These are phyloP conservation scores for Ceratitis capitata DNA, from an alignment of 1,140 invertebrate species.

Conservation along the genomic window DNA sequence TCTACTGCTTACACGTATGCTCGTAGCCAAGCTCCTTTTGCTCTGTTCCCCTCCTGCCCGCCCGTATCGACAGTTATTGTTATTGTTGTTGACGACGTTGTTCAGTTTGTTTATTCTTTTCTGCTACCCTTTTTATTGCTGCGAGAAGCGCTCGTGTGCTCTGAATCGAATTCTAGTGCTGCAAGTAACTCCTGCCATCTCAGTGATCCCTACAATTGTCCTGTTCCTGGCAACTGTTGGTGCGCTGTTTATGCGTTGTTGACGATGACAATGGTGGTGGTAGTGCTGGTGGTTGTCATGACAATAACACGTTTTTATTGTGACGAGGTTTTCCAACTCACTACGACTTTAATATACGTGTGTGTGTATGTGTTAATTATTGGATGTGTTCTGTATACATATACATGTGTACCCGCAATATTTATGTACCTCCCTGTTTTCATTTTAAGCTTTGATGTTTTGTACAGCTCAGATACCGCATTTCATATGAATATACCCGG, in stretches of 20 bases:
- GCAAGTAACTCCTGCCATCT: not conserved
- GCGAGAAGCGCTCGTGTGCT: not conserved
- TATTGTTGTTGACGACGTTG: not conserved
- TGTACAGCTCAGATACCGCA: no score
- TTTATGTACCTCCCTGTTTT: not conserved
- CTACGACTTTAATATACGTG: not conserved
- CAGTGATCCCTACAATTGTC: not conserved
- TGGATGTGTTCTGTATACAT: not conserved
- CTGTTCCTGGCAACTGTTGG: not conserved
- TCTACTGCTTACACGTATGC: not conserved
- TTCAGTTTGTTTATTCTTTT: no score
- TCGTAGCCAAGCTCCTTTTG: no score
- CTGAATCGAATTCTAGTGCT: not conserved
- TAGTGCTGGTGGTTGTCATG: constrained; percentile 1
- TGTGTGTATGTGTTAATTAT: not conserved
- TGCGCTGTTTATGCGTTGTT: no score
- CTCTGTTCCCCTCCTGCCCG: not conserved
- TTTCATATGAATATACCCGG: no score
- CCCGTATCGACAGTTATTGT: not conserved
- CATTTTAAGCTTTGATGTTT: no score
- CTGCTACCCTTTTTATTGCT: not conserved
- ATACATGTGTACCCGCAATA: not conserved
- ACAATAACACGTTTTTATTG: not conserved
- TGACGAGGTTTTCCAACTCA: not conserved
- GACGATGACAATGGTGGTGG: not conserved